Conservation (phyloP, 37 sponge, comb jelly and placozoan species). For the Halichondria panicea region DNA sequence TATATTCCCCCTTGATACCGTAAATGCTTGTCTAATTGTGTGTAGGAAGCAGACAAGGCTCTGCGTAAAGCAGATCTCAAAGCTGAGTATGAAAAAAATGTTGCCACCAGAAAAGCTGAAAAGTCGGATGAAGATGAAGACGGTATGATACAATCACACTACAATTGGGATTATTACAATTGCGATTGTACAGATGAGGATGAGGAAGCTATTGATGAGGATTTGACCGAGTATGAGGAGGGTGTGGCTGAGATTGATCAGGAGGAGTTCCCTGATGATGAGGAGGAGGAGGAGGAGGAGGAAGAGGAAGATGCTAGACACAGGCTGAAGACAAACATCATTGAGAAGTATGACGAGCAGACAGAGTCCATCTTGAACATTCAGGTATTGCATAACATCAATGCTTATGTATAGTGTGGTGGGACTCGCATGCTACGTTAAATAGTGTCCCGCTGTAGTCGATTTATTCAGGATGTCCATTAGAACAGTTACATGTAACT, state of each 20-base stretch:
- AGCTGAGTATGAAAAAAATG: constrained; percentile 61
- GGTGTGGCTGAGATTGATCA: constrained; percentile 78
- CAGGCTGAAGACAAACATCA: constrained; percentile 61
- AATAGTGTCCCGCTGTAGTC: no score
- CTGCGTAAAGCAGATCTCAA: constrained; percentile 48
- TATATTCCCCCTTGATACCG: background rate
- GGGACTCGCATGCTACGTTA: no score
- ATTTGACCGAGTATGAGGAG: constrained; percentile 59
- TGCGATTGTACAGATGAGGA: constrained; percentile 31
- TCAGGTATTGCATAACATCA: no score
- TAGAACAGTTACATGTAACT: no score
- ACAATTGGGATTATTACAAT: background rate
- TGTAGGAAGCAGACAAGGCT: constrained; percentile 68
- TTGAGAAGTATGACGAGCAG: constrained; percentile 83
- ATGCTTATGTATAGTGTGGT: no score
- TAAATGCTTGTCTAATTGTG: background rate
- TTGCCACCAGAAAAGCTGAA: constrained; percentile 31
- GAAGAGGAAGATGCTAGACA: constrained; percentile 79
- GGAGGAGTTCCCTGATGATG: constrained; percentile 85
- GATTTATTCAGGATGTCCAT: no score
- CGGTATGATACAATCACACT: constrained; percentile 10
- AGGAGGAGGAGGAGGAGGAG: constrained; percentile 76
- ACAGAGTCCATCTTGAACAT: constrained; percentile 35
- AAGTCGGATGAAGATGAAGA: constrained; percentile 57
- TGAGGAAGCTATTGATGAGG: constrained; percentile 54